Evolutionary conservation across 1,140 invertebrate genomes (phyloP), one percentile per base, ranked within the genome.

Genomic region (Drosophila miranda): DNA sequence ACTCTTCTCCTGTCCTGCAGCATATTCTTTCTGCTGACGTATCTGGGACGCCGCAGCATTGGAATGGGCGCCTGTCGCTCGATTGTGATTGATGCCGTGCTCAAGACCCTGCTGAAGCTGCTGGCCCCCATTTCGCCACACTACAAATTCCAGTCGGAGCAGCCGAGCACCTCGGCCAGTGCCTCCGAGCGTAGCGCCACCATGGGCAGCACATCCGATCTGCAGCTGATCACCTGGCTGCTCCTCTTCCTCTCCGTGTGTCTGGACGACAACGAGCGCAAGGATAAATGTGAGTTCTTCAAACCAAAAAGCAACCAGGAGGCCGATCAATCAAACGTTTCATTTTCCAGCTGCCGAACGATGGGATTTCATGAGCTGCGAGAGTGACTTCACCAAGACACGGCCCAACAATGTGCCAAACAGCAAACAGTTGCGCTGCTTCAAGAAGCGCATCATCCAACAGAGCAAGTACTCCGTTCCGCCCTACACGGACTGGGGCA

Each of bases 11-110:
- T 76, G 2, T 63, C 80, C 91, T 91, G 16, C 90, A 97, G 97
- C 80, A 95, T 97, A 34, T 97, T 98, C 83, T 95, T 98, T 64
- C 92, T 98, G 46, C 91, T 98, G 45, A 95, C 96, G 52, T 97
- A 96, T 90, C 93, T 98, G 91, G 95, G 96, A 26, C 95, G 96
- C 66, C 96, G 96, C 81, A 96, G 95, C 59, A 91, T 97, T 62
- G 92, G 93, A 16, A 92, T 92, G 68, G 92, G 92, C n/a, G 91
- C 92, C 28, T 93, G 94, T 70, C 93, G 94, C 57, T 94, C 93
- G 11, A 92, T 93, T 16, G 93, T 94, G 13, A 91, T 95, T 14
- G 94, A 95, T 78, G 92, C 94, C 2, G 93, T 94, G 58, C 91
- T 95, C 44, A 91, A 92, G 53, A 94, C 93, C 0, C 88, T 94